Percentiles rank a stretch among this genome's conserved stretches.
Conservation (phyloP, 2,797 vertebrate genomes). For the Neoniphon sammara region DNA sequence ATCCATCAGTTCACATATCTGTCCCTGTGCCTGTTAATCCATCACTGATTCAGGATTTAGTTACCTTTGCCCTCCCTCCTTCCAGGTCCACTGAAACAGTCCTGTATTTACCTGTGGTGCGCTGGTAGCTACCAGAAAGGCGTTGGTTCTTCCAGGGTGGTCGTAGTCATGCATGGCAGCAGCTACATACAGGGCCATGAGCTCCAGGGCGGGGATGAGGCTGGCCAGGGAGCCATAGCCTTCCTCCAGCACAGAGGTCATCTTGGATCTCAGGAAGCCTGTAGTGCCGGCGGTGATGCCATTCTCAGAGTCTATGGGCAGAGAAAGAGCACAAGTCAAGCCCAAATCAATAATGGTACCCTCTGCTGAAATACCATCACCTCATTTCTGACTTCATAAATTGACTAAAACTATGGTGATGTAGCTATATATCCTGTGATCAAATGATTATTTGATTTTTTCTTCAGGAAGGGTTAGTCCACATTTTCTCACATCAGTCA, state of each 20-base stretch:
- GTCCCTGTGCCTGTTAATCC: background rate
- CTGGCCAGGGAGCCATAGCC: slow-evolving; percentile 89
- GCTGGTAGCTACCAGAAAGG: slow-evolving; percentile 96
- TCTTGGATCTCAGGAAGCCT: slow-evolving; percentile 91
- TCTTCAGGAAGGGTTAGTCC: background rate
- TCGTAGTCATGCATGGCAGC: slow-evolving; percentile 99
- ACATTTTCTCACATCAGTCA: background rate
- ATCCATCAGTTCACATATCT: background rate
- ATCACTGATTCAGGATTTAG: too few relatives aligned
- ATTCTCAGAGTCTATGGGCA: slow-evolving; percentile 86
- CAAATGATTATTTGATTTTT: background rate
- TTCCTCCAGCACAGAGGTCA: slow-evolving; percentile 82
- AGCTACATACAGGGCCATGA: slow-evolving; percentile 97
- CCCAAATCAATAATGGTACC: background rate
- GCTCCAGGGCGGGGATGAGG: slow-evolving; percentile 93
- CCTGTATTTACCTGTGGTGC: slow-evolving; percentile 84
- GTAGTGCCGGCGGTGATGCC: slow-evolving; percentile 87
- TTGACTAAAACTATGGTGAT: too few relatives aligned
- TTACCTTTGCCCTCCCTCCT: too few relatives aligned
- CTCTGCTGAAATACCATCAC: background rate
- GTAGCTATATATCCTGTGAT: too few relatives aligned
- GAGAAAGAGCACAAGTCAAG: background rate
- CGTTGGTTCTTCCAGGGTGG: slow-evolving; percentile 97
- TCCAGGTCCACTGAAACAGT: background rate
- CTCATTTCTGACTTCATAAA: too few relatives aligned